Base-by-base conservation (phyloP, 2,113 vertebrate species). In the Petaurus breviceps region DNA sequence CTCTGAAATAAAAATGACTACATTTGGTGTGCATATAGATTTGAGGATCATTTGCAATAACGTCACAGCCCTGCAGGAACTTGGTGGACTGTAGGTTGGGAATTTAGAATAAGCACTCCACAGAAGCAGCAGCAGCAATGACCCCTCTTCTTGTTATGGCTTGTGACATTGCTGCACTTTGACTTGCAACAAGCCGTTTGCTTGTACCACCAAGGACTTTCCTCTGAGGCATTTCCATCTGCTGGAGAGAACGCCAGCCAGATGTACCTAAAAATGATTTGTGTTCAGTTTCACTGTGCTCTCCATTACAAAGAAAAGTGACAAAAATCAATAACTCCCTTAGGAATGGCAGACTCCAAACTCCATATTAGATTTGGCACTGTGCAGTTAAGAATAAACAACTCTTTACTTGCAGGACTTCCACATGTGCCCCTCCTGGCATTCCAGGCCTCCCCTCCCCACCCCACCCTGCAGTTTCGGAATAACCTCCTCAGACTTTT, bases 201-300 rank as follows among this genome's bases (percentile, higher is more conserved):
- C 68, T 84, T 84, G 19, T 43, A 43, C n/a, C 68, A 23, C 68
- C 37, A 84, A 84, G n/a, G n/a, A 84, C 68, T 91, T 61, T 92
- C 95, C 37, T 89, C 96, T 24, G 47, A 49, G 28, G 51, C 89
- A 93, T 57, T 95, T 96, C 91, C 96, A 92, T 89, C 93, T 90
- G 94, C 96, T 51, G 89, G 52, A 93, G 90, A 95, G 89, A 97
- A 95, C 93, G 89, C 6, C 92, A 37, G 28, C 28, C 95, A 90
- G 11, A 51, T 84, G 93, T 43, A 24, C 92, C 2, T 51, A 51
- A 43, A 12, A 77, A 94, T 47, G 9, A 92, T 95, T 37, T 95
- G 92, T 1, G n/a, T 2, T 94, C 51, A 53, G 96, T 19, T 53
- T 57, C 51, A 51, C 25, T 57, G 1, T n/a, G 37, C 84, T 26